Evolutionary conservation across 2,888 invertebrate genomes (phyloP).

Genomic region (Meghimatium bilineatum): DNA sequence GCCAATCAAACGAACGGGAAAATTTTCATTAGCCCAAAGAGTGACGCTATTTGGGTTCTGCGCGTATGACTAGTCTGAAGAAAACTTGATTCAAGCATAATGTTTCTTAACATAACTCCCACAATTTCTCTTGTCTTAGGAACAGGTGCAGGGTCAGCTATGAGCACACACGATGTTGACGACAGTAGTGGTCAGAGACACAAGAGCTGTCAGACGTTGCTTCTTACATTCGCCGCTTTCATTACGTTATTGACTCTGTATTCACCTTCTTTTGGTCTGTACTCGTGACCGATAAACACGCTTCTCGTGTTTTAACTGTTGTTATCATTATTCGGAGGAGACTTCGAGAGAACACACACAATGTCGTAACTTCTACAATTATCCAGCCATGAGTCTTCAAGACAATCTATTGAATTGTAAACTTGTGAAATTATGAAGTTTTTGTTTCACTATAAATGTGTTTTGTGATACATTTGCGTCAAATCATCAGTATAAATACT

Average conservation of each 20-base stretch:
- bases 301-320: not conserved
- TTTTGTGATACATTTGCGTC: not conserved
- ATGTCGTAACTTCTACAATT: not conserved
- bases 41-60: too few relatives aligned
- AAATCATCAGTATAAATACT: not conserved
- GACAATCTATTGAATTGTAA: not conserved
- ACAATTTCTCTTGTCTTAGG: not conserved
- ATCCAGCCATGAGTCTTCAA: not conserved
- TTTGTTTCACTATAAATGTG: not conserved
- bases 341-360: not conserved
- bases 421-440: not conserved
- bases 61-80: too few relatives aligned
- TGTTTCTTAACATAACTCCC: not conserved
- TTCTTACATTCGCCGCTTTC: not conserved
- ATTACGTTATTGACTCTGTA: constrained; percentile 7
- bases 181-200: constrained; percentile 4
- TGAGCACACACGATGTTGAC: not conserved
- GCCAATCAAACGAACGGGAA: too few relatives aligned
- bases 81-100: not conserved
- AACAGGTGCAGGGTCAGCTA: not conserved
- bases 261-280: not conserved
- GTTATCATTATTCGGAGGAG: not conserved
- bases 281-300: not conserved
- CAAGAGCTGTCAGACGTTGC: not conserved
- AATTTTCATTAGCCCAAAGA: too few relatives aligned